A percentile compares a stretch with the other conserved stretches of the same genome.
These are phyloP conservation scores for Bufo bufo DNA, from an alignment of 2,113 vertebrate species.

Conservation along the genomic window DNA sequence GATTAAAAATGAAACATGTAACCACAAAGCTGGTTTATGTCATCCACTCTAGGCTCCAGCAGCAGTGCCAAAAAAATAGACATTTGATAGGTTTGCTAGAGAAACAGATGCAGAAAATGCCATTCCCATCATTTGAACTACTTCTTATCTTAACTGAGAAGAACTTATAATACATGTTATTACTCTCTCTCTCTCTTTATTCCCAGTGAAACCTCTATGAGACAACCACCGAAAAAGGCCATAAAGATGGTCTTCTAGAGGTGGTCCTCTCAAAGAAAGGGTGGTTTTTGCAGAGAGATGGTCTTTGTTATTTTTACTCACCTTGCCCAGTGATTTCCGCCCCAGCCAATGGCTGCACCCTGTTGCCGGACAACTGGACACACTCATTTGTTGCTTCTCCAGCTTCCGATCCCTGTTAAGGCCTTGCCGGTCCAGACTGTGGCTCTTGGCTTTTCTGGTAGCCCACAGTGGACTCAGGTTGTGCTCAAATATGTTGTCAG, in stretches of 20 bases:
- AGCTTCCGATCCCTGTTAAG: no score
- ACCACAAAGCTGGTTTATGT: constrained; percentile 91
- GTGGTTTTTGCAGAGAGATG: neutral
- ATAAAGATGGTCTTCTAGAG: neutral
- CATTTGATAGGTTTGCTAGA: constrained; percentile 90
- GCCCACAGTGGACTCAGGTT: no score
- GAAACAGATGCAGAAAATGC: constrained; percentile 86
- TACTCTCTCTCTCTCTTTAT: neutral
- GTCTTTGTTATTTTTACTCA: no score
- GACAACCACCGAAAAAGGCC: neutral
- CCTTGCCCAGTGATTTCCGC: no score
- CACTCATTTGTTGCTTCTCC: no score
- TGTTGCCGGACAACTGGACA: no score
- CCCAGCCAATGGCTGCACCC: no score
- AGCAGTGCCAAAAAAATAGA: constrained; percentile 85
- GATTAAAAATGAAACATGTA: constrained; percentile 86
- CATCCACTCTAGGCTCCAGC: constrained; percentile 81
- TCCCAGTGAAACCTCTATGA: no score
- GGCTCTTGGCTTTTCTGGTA: no score
- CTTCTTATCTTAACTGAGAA: constrained; percentile 80
- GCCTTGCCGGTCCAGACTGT: no score
- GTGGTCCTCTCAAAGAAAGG: neutral
- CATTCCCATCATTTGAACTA: constrained; percentile 87
- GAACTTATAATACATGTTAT: constrained; percentile 5
- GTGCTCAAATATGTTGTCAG: no score